These are phyloP conservation scores for Microtus ochrogaster DNA, from an alignment of 2,113 vertebrate species.

Conservation along the genomic window DNA sequence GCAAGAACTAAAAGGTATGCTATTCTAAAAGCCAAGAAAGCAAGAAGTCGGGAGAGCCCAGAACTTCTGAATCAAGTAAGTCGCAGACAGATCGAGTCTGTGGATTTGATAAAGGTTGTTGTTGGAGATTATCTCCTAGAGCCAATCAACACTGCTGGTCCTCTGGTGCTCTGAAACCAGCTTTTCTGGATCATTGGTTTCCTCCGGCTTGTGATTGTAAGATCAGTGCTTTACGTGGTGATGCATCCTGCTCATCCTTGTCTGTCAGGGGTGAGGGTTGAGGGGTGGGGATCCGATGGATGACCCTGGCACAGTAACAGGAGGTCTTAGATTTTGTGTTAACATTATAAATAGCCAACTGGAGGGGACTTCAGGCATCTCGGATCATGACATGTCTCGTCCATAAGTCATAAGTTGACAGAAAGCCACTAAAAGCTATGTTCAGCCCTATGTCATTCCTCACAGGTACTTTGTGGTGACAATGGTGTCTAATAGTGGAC, in stretches of 20 bases:
- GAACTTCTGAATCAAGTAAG: background rate
- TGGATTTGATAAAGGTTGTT: background rate
- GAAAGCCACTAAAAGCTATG: background rate
- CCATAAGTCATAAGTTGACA: background rate
- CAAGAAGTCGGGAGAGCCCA: background rate
- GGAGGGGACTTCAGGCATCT: background rate
- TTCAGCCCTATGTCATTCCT: background rate
- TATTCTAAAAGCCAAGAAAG: conserved; percentile 1
- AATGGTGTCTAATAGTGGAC: background rate
- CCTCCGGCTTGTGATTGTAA: background rate
- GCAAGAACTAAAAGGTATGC: background rate
- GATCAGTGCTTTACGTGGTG: background rate
- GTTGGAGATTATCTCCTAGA: background rate
- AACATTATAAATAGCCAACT: background rate
- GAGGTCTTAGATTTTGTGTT: background rate
- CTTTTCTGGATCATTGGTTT: background rate
- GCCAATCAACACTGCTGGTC: background rate
- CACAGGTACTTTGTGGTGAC: background rate
- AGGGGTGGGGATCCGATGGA: background rate
- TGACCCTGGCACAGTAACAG: background rate
- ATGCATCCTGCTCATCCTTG: background rate
- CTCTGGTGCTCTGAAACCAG: conserved; percentile 7
- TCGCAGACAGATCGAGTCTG: background rate
- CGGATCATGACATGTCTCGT: background rate
- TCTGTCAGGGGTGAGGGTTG: background rate